Percentiles rank a stretch among this genome's conserved stretches.
These are phyloP conservation scores for Channa maculata DNA, from an alignment of 2,113 vertebrate species.

Conservation along the genomic window DNA sequence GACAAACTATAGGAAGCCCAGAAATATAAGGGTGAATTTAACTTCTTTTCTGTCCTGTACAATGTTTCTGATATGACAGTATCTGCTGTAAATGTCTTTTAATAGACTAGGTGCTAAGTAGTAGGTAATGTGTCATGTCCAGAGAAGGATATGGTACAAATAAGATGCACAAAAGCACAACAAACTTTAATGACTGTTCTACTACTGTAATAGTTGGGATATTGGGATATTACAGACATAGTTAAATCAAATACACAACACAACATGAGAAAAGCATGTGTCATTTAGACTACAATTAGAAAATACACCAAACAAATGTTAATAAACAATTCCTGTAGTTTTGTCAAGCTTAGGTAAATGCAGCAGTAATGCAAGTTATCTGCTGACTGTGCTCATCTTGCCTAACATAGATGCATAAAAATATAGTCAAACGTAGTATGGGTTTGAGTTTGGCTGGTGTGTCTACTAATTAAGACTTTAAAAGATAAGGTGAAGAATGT, in stretches of 20 bases:
- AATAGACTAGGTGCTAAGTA: constrained; percentile 49
- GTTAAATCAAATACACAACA: neutral
- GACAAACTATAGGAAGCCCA: constrained; percentile 20
- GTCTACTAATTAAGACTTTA: too few species aligned
- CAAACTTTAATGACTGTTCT: neutral
- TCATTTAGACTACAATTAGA: neutral
- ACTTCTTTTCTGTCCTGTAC: constrained; percentile 7
- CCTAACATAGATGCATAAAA: too few species aligned
- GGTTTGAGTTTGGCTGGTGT: too few species aligned
- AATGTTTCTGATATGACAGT: constrained; percentile 46
- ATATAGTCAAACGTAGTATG: too few species aligned
- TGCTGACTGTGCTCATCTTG: constrained; percentile 8
- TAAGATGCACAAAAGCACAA: constrained; percentile 11
- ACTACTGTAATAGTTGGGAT: neutral
- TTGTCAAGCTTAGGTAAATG: neutral
- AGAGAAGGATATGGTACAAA: constrained; percentile 31
- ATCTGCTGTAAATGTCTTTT: constrained; percentile 56
- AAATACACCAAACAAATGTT: neutral
- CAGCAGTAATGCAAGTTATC: neutral
- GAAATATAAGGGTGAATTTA: neutral
- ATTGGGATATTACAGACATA: neutral
- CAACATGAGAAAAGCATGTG: neutral
- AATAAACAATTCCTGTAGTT: neutral
- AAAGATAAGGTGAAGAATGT: too few species aligned
- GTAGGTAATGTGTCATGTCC: constrained; percentile 39